phyloP scores from a whole-genome alignment of 2,888 invertebrate genomes.

The Cecidostiba fungosa region DNA sequence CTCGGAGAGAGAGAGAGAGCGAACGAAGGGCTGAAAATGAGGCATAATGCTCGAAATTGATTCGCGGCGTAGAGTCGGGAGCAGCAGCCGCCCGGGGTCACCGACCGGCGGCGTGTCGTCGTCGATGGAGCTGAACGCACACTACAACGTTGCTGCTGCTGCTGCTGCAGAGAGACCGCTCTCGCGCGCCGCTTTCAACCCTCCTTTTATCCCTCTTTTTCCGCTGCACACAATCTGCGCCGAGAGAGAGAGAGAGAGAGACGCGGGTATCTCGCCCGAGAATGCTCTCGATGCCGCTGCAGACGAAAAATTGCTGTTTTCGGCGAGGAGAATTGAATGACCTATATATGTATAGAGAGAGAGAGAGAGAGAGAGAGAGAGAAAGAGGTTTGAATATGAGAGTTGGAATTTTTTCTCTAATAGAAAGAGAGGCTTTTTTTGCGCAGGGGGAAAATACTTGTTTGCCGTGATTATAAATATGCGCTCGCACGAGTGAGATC shows the following conservation, averaged over 20 bases:
- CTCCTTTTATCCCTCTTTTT: slow-evolving; percentile 19
- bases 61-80: slow-evolving; percentile 53
- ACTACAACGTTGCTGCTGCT: neutral
- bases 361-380: too few relatives aligned
- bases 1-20: slow-evolving; percentile 19
- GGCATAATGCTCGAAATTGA: slow-evolving; percentile 59
- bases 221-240: slow-evolving; percentile 4
- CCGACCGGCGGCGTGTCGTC: slow-evolving; percentile 20
- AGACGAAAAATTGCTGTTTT: slow-evolving; percentile 14
- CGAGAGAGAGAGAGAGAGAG: slow-evolving; percentile 32
- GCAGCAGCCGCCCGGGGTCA: slow-evolving; percentile 34
- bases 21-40: slow-evolving; percentile 32
- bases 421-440: neutral
- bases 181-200: slow-evolving; percentile 8
- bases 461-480: neutral
- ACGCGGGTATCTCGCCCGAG: neutral
- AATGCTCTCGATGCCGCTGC: neutral
- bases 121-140: slow-evolving; percentile 57
- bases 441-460: neutral
- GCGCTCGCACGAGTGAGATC: neutral
- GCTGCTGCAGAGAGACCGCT: slow-evolving; percentile 25
- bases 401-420: neutral
- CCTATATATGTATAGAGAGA: neutral
- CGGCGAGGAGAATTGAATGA: neutral
- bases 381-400: neutral